Percentiles rank a stretch among this genome's conserved stretches.
Evolutionary conservation across 2,113 vertebrate species (phyloP).

Genomic region (Ahaetulla prasina): DNA sequence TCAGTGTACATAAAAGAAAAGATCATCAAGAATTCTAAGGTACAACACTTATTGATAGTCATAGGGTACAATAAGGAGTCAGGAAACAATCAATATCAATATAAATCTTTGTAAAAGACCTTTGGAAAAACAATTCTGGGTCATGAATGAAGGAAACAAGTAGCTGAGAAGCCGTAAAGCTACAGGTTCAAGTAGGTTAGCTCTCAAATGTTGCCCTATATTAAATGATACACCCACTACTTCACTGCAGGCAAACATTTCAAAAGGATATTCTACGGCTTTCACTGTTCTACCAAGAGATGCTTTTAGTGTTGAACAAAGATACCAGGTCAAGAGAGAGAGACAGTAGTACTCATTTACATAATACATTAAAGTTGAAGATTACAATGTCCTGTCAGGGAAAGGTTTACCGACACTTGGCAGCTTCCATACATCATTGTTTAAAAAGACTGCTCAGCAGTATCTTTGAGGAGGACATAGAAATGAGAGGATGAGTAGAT

Average conservation of each 20-base stretch:
- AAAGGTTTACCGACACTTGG: not conserved
- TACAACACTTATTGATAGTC: too few relatives aligned
- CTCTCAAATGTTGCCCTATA: too few relatives aligned
- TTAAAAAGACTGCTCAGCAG: not conserved
- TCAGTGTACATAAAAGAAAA: too few relatives aligned
- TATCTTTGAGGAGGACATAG: not conserved
- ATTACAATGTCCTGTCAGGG: not conserved
- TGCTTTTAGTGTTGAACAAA: not conserved
- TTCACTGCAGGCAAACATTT: not conserved
- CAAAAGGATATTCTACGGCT: not conserved
- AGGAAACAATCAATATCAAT: too few relatives aligned
- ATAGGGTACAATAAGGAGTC: too few relatives aligned
- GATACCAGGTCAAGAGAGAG: not conserved
- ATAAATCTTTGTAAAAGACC: too few relatives aligned
- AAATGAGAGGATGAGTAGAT: not conserved
- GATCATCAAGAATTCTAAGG: too few relatives aligned
- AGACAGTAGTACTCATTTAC: too few relatives aligned
- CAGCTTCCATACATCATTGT: not conserved
- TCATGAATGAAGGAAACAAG: not conserved
- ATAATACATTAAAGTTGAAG: not conserved
- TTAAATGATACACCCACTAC: not conserved
- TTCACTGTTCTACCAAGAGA: not conserved
- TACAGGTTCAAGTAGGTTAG: not conserved
- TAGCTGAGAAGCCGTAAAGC: not conserved
- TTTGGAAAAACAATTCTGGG: not conserved